phyloP scores from a whole-genome alignment of 1,140 invertebrate species.

The Orius laevigatus region DNA sequence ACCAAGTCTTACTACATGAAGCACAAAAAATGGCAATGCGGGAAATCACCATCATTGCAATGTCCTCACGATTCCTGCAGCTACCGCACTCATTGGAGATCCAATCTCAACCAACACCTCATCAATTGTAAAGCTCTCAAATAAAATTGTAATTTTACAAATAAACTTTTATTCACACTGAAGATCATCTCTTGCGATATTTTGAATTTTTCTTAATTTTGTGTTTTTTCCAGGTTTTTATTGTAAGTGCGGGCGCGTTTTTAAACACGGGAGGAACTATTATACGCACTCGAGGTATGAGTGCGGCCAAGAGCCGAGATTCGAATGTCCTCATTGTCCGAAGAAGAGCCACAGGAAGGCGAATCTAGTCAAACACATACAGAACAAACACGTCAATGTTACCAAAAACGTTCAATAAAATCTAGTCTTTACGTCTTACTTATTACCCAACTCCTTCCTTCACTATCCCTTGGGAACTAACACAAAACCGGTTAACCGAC shows the following conservation, averaged over 20 bases:
- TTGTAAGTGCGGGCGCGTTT: slow-evolving; percentile 24
- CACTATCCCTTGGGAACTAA: no score
- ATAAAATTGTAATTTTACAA: neutral
- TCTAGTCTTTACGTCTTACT: no score
- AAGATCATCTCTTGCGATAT: neutral
- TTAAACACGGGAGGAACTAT: slow-evolving; percentile 26
- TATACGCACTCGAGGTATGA: slow-evolving; percentile 20
- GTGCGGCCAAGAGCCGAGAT: slow-evolving; percentile 35
- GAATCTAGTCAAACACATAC: slow-evolving; percentile 30
- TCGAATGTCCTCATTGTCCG: slow-evolving; percentile 44
- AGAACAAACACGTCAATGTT: slow-evolving; percentile 24
- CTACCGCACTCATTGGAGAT: slow-evolving; percentile 5
- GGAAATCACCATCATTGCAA: slow-evolving; percentile 10
- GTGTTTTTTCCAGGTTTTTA: neutral
- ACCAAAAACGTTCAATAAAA: no score
- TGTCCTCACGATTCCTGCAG: slow-evolving; percentile 10
- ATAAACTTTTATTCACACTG: neutral
- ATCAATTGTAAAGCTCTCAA: neutral
- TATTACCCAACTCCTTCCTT: no score
- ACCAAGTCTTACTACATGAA: slow-evolving; percentile 7
- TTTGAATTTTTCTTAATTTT: slow-evolving; percentile 1
- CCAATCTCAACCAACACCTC: slow-evolving; percentile 5
- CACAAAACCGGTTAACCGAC: no score
- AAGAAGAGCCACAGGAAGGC: slow-evolving; percentile 35
- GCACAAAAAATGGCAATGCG: slow-evolving; percentile 14